These are phyloP conservation scores for Tetraneura akinire DNA, from an alignment of 1,140 invertebrate genomes.

Conservation along the genomic window DNA sequence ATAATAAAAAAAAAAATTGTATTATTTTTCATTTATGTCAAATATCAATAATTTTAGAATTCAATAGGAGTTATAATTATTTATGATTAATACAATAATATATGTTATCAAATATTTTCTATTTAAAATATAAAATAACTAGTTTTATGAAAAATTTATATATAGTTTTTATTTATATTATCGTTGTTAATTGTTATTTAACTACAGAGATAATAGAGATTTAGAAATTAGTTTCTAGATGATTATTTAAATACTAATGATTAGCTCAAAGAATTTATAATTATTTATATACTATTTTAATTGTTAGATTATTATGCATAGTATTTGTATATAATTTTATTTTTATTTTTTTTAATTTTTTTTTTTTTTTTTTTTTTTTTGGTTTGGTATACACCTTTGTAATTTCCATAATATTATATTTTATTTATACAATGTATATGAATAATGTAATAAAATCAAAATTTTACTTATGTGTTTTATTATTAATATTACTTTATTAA, in stretches of 20 bases:
- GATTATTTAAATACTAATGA: neutral
- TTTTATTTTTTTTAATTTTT: no score
- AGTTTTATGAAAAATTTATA: neutral
- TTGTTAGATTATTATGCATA: slow-evolving; percentile 20
- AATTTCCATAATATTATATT: slow-evolving; percentile 2
- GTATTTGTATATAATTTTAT: neutral
- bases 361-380: no score
- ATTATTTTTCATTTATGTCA: neutral
- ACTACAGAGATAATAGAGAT: slow-evolving; percentile 11
- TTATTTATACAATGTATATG: neutral
- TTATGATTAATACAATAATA: neutral
- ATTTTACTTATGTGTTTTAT: slow-evolving; percentile 4
- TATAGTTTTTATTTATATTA: neutral
- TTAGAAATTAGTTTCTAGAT: neutral
- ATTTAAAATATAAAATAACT: neutral
- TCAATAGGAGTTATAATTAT: slow-evolving; percentile 9
- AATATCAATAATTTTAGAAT: neutral
- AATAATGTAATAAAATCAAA: slow-evolving; percentile 22
- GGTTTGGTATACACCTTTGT: neutral
- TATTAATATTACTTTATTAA: neutral
- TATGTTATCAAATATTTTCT: neutral
- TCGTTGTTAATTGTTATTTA: slow-evolving; percentile 3
- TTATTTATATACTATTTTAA: slow-evolving; percentile 17
- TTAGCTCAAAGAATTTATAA: slow-evolving; percentile 28
- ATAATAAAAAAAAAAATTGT: no score